Percentiles rank a stretch among this genome's conserved stretches.
Evolutionary conservation across 1,140 invertebrate species (phyloP).

Genomic region (Phthorimaea operculella): DNA sequence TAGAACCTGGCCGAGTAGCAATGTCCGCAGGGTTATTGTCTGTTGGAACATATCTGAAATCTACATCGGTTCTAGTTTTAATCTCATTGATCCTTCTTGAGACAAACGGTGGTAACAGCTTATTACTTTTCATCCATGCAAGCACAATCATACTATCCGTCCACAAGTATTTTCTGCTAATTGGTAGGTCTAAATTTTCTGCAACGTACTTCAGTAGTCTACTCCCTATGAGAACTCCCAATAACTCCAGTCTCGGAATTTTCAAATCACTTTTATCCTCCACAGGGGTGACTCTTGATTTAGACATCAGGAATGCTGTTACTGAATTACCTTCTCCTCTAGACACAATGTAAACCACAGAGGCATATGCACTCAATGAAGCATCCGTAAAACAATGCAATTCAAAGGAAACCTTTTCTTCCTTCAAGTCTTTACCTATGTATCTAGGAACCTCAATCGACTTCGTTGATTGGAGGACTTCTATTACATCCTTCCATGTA

Average conservation of each 20-base stretch:
- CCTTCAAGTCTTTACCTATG: neutral
- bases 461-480: neutral
- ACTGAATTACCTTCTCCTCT: neutral
- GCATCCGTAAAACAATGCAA: slow-evolving; percentile 13
- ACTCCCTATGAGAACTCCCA: slow-evolving; percentile 5
- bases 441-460: slow-evolving; percentile 7
- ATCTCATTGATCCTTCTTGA: slow-evolving; percentile 8
- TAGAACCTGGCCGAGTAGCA: slow-evolving; percentile 5
- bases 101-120: slow-evolving; percentile 8
- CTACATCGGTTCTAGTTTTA: neutral
- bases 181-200: neutral
- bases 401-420: slow-evolving; percentile 2
- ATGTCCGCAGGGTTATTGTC: slow-evolving; percentile 6
- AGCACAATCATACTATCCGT: slow-evolving; percentile 10
- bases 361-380: slow-evolving; percentile 8
- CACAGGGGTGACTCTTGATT: slow-evolving; percentile 3
- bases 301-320: slow-evolving; percentile 4
- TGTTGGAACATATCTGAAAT: slow-evolving; percentile 1
- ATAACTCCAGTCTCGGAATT: slow-evolving; percentile 8
- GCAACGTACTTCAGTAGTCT: slow-evolving; percentile 8
- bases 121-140: neutral
- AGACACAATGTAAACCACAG: neutral
- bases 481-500: neutral
- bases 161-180: slow-evolving; percentile 3
- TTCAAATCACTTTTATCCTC: slow-evolving; percentile 9